A percentile compares a stretch with the other conserved stretches of the same genome.
Evolutionary conservation across 2,888 invertebrate species (phyloP).

Genomic region (Rhyacophila evoluta): DNA sequence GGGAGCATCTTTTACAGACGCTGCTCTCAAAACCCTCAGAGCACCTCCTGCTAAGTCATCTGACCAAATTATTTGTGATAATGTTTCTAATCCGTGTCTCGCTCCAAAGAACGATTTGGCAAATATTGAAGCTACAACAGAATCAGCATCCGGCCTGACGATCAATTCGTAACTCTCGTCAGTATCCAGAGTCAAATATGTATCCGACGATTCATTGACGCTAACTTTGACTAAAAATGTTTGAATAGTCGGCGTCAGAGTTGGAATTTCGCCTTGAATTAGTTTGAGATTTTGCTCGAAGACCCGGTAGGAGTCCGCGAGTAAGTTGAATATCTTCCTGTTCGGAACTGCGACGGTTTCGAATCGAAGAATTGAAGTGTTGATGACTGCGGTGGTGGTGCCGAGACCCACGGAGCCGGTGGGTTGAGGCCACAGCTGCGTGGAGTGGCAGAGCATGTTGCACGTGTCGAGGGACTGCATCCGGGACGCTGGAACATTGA

Average conservation of each 20-base stretch:
- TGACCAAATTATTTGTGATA: conserved; percentile 85
- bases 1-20: conserved; percentile 81
- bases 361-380: conserved; percentile 68
- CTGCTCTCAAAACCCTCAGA: conserved; percentile 75
- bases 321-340: conserved; percentile 61
- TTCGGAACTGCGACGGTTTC: conserved; percentile 63
- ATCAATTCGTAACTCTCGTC: conserved; percentile 82
- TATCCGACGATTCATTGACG: conserved; percentile 70
- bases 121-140: conserved; percentile 72
- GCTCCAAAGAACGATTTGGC: conserved; percentile 82
- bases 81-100: conserved; percentile 81
- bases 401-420: conserved; percentile 78
- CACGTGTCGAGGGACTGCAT: conserved; percentile 79
- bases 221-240: conserved; percentile 67
- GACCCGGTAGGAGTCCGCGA: conserved; percentile 67
- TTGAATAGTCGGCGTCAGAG: conserved; percentile 60
- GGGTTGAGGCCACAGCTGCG: conserved; percentile 85
- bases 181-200: conserved; percentile 74
- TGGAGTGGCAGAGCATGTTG: conserved; percentile 81
- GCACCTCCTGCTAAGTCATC: conserved; percentile 75
- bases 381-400: conserved; percentile 73
- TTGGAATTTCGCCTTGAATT: conserved; percentile 65
- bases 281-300: conserved; percentile 68
- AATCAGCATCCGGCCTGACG: conserved; percentile 66
- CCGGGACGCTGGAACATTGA: conserved; percentile 61